Conservation (phyloP, 1,140 invertebrate species). For the Cyclargus thomasi region DNA sequence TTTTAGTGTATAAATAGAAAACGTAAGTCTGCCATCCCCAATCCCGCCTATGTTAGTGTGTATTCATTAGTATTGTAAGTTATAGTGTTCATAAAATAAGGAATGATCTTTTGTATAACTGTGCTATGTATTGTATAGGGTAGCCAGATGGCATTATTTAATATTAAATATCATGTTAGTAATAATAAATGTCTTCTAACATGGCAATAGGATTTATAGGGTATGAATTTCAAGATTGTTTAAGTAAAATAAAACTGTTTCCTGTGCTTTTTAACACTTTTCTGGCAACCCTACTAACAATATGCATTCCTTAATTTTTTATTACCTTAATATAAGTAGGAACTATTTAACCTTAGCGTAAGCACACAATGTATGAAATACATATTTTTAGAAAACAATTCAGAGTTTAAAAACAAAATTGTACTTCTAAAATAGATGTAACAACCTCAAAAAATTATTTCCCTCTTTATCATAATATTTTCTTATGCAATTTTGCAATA, state of each 20-base stretch:
- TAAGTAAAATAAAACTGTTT: neutral
- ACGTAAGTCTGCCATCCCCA: neutral
- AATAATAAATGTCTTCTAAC: neutral
- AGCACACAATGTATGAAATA: neutral
- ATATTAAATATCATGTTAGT: neutral
- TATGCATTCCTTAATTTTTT: neutral
- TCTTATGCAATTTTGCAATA: neutral
- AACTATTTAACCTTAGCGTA: neutral
- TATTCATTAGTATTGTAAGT: neutral
- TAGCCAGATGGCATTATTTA: neutral
- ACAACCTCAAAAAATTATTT: neutral
- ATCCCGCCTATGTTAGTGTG: neutral
- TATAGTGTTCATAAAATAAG: constrained; percentile 3
- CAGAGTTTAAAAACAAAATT: neutral
- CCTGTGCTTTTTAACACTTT: neutral
- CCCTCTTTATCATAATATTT: neutral
- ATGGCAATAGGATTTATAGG: neutral
- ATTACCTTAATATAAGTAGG: neutral
- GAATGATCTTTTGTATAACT: neutral
- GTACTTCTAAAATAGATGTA: neutral
- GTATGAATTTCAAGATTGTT: neutral
- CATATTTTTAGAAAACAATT: neutral
- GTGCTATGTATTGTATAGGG: neutral
- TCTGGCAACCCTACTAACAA: neutral
- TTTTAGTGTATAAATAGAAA: neutral